Conservation (phyloP, 2,888 invertebrate genomes). For the Argyresthia albistria region DNA sequence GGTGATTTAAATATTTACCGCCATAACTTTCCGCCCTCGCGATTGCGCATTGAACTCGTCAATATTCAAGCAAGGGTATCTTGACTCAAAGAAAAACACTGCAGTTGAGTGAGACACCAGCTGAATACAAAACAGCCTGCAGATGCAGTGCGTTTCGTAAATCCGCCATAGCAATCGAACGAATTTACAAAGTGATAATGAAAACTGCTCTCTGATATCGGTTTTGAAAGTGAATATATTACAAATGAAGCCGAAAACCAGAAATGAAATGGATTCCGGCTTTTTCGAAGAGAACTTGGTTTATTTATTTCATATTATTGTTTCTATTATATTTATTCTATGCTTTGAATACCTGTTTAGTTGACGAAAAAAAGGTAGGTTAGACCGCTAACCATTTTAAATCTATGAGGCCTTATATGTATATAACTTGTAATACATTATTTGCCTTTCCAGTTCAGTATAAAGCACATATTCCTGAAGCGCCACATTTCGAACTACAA, state of each 20-base stretch:
- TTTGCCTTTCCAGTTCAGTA: conserved; percentile 35
- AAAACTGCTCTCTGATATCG: not conserved
- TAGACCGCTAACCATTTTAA: not conserved
- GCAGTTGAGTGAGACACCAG: conserved; percentile 6
- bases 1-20: not conserved
- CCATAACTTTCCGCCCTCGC: conserved; percentile 7
- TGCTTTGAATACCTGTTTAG: conserved; percentile 55
- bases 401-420: no score
- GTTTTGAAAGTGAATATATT: not conserved
- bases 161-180: not conserved
- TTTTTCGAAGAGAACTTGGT: conserved; percentile 52
- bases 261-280: conserved; percentile 58
- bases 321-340: conserved; percentile 63
- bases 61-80: conserved; percentile 9
- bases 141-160: not conserved
- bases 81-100: conserved; percentile 5
- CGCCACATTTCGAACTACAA: conserved; percentile 55
- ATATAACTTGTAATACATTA: not conserved
- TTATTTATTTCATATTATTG: conserved; percentile 55
- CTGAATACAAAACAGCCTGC: conserved; percentile 1
- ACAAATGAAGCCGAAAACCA: conserved; percentile 48
- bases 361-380: conserved; percentile 54
- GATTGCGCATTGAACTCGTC: conserved; percentile 18
- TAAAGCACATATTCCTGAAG: conserved; percentile 46
- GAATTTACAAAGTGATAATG: not conserved